Base-by-base conservation (phyloP, 2,888 invertebrate genomes). In the Strigamia transsilvanica region DNA sequence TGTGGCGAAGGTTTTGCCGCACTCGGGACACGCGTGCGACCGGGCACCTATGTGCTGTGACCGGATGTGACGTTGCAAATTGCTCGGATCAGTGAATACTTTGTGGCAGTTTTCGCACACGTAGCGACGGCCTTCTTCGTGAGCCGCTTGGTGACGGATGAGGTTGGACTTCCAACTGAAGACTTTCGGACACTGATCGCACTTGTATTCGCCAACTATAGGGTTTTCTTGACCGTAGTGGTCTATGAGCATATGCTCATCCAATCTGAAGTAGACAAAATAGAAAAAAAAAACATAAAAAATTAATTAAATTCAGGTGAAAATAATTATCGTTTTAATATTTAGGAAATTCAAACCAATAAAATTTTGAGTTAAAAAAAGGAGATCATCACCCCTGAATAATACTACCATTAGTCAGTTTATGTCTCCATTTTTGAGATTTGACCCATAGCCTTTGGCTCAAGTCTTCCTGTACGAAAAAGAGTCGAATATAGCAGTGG, bases 1-100 rank as follows among this genome's bases (percentile, higher is more conserved):
- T 56, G 98, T 98, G 79, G 95, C 96, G 90, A 99, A 99, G 83
- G 98, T 98, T 91, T 99, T 99, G 85, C 98, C 98, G 90, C 99
- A 99, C 90, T 98, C 97, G 83, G 94, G 93, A 88, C 99, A 99
- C 85, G 97, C 97, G 92, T 99, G 98, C 87, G 95, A 94, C 87
- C 98, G 92, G 79, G 97, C 97, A 82, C 98, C 98, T 85, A 94
- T 94, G 93, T 98, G 98, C 89, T 95, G 94, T 85, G 94, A 94
- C 87, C 98, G 92, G 89, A 97, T 97, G 91, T 98, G 98, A 87
- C 97, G 93, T 91, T 98, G 98, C 86, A 98, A 92, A 90, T 97
- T 96, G 90, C 95, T 95, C 87, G 97, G 95, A 91, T 98, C 97
- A 87, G 96, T 95, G 91, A 98, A 98, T 89, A 94, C 93, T 93